Percentiles rank a stretch among this genome's conserved stretches.
phyloP scores from a whole-genome alignment of 2,113 vertebrate genomes.

The Ceuthmochares aereus region DNA sequence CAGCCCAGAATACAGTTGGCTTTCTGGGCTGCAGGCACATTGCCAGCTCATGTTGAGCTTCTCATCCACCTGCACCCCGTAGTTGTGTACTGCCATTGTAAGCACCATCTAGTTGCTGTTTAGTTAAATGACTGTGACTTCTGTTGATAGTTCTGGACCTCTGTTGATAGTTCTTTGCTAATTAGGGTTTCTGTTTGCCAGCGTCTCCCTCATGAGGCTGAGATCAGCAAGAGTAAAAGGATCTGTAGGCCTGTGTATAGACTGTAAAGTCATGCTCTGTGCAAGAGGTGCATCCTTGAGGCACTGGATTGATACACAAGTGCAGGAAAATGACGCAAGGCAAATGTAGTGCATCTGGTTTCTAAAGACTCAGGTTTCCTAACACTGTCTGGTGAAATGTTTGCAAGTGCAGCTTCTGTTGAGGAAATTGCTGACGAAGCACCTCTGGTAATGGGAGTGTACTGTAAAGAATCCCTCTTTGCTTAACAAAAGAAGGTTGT shows the following conservation, averaged over 20 bases:
- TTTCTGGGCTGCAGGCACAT: no score
- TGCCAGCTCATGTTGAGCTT: no score
- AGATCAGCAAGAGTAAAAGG: background rate
- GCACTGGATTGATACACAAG: fast-evolving
- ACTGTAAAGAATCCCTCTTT: background rate
- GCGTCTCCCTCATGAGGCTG: background rate
- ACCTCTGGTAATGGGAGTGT: background rate
- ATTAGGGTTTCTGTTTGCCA: background rate
- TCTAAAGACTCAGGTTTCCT: background rate
- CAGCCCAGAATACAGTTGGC: no score
- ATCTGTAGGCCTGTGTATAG: background rate
- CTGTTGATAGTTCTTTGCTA: background rate
- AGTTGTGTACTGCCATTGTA: background rate
- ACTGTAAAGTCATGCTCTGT: background rate
- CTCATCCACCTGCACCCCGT: no score
- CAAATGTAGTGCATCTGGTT: background rate
- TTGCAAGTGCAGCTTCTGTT: background rate
- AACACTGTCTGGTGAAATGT: background rate
- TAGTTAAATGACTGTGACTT: background rate
- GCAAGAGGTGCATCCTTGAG: background rate
- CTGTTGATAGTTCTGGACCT: no score
- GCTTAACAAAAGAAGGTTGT: background rate
- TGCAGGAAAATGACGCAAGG: background rate
- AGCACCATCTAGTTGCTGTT: background rate
- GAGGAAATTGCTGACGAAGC: background rate